Evolutionary conservation across 2,888 invertebrate species (phyloP).

Genomic region (Tanypteryx hageni): DNA sequence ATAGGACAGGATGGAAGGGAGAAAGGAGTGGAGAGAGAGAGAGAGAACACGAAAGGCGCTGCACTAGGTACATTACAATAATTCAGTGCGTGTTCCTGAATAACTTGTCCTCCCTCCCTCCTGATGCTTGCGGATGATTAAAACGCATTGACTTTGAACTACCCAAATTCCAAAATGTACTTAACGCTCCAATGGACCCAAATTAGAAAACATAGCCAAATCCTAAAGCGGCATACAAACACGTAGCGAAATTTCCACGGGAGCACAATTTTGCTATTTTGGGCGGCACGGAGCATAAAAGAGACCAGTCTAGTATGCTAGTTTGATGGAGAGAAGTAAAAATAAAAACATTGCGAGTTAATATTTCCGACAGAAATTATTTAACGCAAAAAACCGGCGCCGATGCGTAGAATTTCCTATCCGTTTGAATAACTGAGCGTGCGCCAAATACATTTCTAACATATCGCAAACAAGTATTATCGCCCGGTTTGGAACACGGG

Average conservation of each 20-base stretch:
- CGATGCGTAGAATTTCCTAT: neutral
- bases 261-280: neutral
- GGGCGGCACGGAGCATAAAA: neutral
- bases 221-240: neutral
- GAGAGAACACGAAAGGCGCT: neutral
- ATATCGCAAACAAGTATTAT: neutral
- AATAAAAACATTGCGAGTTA: neutral
- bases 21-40: no score
- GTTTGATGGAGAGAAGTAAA: neutral
- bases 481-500: neutral
- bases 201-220: neutral
- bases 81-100: neutral
- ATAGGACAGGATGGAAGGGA: no score
- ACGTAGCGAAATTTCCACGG: neutral
- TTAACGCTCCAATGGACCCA: neutral
- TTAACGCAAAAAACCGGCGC: neutral
- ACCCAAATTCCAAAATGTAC: constrained; percentile 10
- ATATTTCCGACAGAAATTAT: neutral
- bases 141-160: constrained; percentile 27
- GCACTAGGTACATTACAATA: neutral
- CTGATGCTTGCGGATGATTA: neutral
- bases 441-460: constrained; percentile 5
- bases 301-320: no score
- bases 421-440: neutral
- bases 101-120: neutral